Evolutionary conservation across 2,888 invertebrate genomes (phyloP), one percentile per base, ranked within the genome.

Genomic region (Bedellia somnulentella): DNA sequence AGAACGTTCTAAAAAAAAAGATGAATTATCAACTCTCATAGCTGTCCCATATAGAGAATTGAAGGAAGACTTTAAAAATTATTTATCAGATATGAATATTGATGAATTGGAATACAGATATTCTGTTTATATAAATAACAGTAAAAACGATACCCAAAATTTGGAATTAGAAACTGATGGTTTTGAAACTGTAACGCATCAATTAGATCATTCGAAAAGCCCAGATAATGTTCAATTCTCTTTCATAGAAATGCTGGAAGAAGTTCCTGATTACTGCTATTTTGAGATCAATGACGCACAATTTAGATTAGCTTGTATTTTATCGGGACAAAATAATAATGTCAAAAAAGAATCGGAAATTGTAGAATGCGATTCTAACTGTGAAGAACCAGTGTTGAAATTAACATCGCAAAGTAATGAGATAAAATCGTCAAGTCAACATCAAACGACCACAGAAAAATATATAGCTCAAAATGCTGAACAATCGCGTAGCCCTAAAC

Each of bases 1-100:
- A 62, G 66, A 79, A 42, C 60, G 82, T 24, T 77, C 57, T 34
- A 56, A 45, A 43, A 32, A 33, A 24, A 12, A 32, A 17, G 40
- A 43, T 10, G n/a, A n/a, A n/a, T n/a, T n/a, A n/a, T n/a, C n/a
- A n/a, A n/a, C n/a, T n/a, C n/a, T n/a, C n/a, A n/a, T n/a, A n/a
- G n/a, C n/a, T 12, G 52, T 64, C 37, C 61, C 67, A 3, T 71
- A 67, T 33, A 42, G 52, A 38, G 57, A 52, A 34, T 44, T 75
- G 11, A 38, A 54, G 14, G 58, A 66, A 30, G 70, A 71, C 40
- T 37, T 60, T 2, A 73, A 70, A 47, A 44, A 56, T 1, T 70
- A 68, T 40, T 61, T 67, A 2, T 27, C 56, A 6, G 53, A 57
- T 36, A 41, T 66, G 21, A 59, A 71, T 36, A 50, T 56, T 5